Conservation (phyloP, 1,140 invertebrate species). For the Gonatopus flavifemur region DNA sequence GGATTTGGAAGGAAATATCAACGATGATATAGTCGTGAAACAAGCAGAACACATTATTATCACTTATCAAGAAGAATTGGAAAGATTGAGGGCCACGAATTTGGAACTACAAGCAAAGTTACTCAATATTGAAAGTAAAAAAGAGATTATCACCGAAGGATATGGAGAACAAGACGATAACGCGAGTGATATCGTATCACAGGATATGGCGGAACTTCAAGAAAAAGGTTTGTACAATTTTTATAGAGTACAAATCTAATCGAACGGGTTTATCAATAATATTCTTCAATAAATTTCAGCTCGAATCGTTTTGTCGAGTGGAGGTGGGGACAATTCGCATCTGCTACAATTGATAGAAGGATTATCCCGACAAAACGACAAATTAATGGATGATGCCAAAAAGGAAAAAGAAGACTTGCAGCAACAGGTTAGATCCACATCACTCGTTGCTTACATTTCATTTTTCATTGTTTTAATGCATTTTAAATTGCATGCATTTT, state of each 20-base stretch:
- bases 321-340: constrained; percentile 52
- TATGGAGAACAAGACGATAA: constrained; percentile 57
- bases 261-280: neutral
- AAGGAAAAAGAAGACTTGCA: constrained; percentile 70
- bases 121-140: constrained; percentile 56
- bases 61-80: constrained; percentile 57
- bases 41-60: constrained; percentile 57
- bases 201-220: constrained; percentile 50
- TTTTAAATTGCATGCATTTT: constrained; percentile 39
- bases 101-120: constrained; percentile 55
- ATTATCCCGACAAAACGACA: constrained; percentile 63
- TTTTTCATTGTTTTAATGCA: constrained; percentile 17
- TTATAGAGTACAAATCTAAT: neutral
- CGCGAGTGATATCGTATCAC: constrained; percentile 33
- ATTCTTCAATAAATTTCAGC: constrained; percentile 38
- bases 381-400: constrained; percentile 64
- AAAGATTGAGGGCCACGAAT: constrained; percentile 64
- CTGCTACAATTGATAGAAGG: constrained; percentile 65
- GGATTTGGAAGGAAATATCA: constrained; percentile 23
- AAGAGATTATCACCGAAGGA: constrained; percentile 68
- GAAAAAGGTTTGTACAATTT: constrained; percentile 44
- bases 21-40: constrained; percentile 48
- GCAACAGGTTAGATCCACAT: constrained; percentile 64
- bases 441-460: constrained; percentile 9
- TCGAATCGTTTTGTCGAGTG: constrained; percentile 54